Base-by-base conservation (phyloP, 1,140 invertebrate species). In the Drosophila pseudoananassae region DNA sequence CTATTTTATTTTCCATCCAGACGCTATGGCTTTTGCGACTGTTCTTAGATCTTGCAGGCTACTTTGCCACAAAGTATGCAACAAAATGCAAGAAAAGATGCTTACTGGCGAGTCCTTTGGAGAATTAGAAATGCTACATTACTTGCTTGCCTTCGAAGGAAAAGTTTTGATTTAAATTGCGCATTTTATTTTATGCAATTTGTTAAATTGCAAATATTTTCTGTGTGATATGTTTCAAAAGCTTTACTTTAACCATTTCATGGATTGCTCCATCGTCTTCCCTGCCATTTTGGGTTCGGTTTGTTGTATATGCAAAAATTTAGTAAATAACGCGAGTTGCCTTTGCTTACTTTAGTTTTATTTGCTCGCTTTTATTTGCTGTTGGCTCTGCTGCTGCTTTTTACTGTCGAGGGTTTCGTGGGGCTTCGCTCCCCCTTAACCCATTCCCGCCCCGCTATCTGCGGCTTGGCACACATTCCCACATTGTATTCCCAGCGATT, bases 271-370 rank as follows among this genome's bases (percentile, higher is more conserved):
- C 64, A 45, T 14, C 59, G 33, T 45, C 38, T 53, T 53, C 47
- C n/a, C 14, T 50, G n/a, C 40, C 63, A n/a, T 36, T 51, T 36
- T 38, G 29, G 45, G 29, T 46, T 56, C 45, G 17, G 64, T 59
- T 65, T 83, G 40, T 78, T 87, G 68, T 76, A 71, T 88, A 82
- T 88, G 82, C 65, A 87, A 87, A 43, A 85, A 82, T 87, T 82
- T 87, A 87, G 82, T 78, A 87, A 87, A 87, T 88, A 87, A 59
- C 83, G 83, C 78, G 66, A 46, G 72, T 87, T 73, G 72, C 64
- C 53, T 58, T 59, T 82, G 66, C 82, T 87, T 87, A 61, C 70
- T 87, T 88, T 87, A 87, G 78, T 87, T 88, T 87, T 87, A 87
- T 87, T 82, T 85, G 69, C 68, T 58, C 69, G 69, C 64, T 85